Conservation (phyloP, 2,888 invertebrate genomes). For the Cetonia aurata region DNA sequence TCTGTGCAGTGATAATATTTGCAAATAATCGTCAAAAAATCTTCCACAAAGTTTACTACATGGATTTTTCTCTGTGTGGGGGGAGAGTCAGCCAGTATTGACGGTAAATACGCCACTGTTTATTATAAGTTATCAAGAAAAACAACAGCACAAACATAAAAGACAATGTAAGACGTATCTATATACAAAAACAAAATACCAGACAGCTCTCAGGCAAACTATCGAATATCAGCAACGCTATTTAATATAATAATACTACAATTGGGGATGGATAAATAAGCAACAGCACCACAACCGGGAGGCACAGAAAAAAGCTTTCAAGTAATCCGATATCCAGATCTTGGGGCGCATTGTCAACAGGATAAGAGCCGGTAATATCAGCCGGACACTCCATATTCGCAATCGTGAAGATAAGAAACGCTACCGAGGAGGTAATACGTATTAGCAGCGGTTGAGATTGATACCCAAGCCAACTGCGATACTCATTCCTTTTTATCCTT, state of each 20-base stretch:
- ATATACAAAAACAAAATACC: neutral
- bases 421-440: too few relatives aligned
- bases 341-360: constrained; percentile 10
- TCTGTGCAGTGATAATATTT: too few relatives aligned
- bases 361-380: constrained; percentile 16
- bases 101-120: too few relatives aligned
- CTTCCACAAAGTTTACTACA: too few relatives aligned
- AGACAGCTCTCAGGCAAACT: constrained; percentile 5
- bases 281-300: neutral
- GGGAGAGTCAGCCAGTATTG: too few relatives aligned
- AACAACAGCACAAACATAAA: too few relatives aligned
- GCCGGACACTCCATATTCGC: neutral
- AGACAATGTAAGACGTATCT: too few relatives aligned
- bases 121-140: too few relatives aligned
- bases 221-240: constrained; percentile 13
- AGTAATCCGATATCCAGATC: constrained; percentile 12
- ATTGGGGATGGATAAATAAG: neutral
- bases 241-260: neutral
- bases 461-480: neutral
- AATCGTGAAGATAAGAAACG: neutral
- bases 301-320: constrained; percentile 20
- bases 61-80: too few relatives aligned
- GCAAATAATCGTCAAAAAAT: too few relatives aligned
- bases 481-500: neutral
- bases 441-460: neutral